A percentile compares a stretch with the other conserved stretches of the same genome.
Conservation (phyloP, 2,888 invertebrate genomes). For the Platerodrilus igneus region DNA sequence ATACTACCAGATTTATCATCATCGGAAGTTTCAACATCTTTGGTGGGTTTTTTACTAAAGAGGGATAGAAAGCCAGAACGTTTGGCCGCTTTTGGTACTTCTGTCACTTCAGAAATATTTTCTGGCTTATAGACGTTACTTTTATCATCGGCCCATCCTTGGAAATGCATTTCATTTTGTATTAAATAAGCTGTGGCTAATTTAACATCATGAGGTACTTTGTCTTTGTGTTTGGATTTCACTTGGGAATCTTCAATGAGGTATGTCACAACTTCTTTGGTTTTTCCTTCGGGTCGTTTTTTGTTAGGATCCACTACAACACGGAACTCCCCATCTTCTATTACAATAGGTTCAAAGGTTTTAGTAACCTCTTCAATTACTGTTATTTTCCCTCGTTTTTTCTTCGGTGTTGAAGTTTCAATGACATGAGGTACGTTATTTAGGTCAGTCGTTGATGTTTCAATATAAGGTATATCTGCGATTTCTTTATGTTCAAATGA, state of each 20-base stretch:
- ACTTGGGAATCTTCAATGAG: conserved; percentile 35
- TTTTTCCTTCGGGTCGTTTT: conserved; percentile 35
- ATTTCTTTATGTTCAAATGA: conserved; percentile 33
- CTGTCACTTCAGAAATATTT: conserved; percentile 21
- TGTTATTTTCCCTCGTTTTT: conserved; percentile 32
- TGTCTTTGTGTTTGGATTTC: conserved; percentile 34
- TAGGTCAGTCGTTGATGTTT: conserved; percentile 34
- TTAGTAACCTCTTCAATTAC: conserved; percentile 40
- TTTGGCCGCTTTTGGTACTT: conserved; percentile 36
- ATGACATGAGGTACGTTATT: conserved; percentile 9
- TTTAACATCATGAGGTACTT: conserved; percentile 29
- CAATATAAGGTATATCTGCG: conserved; percentile 41
- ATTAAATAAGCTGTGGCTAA: conserved; percentile 37
- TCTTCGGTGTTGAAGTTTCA: conserved; percentile 14
- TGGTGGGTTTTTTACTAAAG: conserved; percentile 39
- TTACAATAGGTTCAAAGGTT: conserved; percentile 38
- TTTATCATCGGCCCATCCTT: conserved; percentile 37
- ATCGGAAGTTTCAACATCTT: conserved; percentile 40
- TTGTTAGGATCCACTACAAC: conserved; percentile 38
- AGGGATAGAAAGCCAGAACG: conserved; percentile 39
- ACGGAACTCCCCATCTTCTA: conserved; percentile 41
- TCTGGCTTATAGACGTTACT: conserved; percentile 29
- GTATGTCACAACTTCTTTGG: conserved; percentile 37
- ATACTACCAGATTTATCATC: conserved; percentile 35
- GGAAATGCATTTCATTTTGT: conserved; percentile 39